Evolutionary conservation across 2,113 vertebrate species (phyloP).

Genomic region (Colinus virginianus): DNA sequence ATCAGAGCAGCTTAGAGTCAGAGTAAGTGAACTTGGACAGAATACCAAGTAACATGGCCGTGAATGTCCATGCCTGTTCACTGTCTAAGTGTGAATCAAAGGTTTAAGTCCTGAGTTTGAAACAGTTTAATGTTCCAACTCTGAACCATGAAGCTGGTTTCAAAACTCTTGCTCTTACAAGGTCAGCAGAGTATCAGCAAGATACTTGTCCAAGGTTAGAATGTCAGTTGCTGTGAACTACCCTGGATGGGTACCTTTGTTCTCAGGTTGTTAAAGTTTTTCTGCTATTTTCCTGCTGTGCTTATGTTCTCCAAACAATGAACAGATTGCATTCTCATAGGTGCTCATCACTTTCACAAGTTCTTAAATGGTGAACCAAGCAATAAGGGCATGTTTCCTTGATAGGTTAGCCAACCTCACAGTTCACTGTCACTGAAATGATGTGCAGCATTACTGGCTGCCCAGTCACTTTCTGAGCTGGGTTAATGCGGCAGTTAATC

Average conservation of each 20-base stretch:
- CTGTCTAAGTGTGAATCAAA: not conserved
- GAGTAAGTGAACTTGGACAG: not conserved
- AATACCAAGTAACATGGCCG: not conserved
- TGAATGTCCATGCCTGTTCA: not conserved
- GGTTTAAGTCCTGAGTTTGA: not conserved
- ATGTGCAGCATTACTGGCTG: not conserved
- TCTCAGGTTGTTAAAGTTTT: not conserved
- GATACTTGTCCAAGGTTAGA: not conserved
- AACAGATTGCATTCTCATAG: not conserved
- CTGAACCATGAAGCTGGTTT: not conserved
- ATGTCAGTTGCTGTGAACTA: not conserved
- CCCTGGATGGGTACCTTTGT: not conserved
- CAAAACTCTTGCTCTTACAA: not conserved
- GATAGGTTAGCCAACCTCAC: not conserved
- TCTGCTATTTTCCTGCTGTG: not conserved
- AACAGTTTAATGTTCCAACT: not conserved
- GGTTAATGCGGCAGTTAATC: not conserved
- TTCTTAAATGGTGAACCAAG: not conserved
- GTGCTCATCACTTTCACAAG: not conserved
- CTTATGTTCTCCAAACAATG: not conserved
- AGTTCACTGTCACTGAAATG: not conserved
- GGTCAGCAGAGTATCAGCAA: not conserved
- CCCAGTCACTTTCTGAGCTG: not conserved
- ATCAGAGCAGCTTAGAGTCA: not conserved
- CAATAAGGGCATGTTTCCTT: not conserved